Evolutionary conservation across 2,888 invertebrate genomes (phyloP).

Genomic region (Vandiemenella viatica): DNA sequence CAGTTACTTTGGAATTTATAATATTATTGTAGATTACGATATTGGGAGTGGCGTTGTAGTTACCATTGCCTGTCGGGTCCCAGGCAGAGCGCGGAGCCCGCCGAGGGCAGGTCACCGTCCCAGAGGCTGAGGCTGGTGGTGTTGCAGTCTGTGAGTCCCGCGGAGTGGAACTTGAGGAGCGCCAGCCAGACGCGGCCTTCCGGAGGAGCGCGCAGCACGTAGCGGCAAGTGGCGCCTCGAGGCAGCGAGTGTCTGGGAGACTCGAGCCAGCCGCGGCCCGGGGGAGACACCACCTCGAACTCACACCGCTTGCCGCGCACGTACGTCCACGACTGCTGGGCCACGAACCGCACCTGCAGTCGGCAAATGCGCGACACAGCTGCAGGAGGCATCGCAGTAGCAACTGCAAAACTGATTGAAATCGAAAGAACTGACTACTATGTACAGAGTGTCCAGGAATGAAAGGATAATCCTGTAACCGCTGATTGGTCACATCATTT

Average conservation of each 20-base stretch:
- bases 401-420: not conserved
- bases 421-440: not conserved
- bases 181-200: constrained; percentile 75
- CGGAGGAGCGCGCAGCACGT: constrained; percentile 51
- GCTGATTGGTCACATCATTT: no score
- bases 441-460: not conserved
- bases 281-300: constrained; percentile 72
- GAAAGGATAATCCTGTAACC: no score
- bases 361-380: not conserved
- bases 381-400: not conserved
- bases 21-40: no score
- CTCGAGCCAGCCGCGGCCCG: constrained; percentile 61
- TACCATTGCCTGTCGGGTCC: no score
- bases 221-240: constrained; percentile 77
- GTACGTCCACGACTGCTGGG: constrained; percentile 66
- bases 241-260: constrained; percentile 75
- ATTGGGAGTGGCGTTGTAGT: no score
- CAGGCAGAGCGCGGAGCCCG: no score
- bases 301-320: constrained; percentile 78
- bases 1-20: no score
- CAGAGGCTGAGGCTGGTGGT: constrained; percentile 28
- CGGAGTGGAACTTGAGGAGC: constrained; percentile 63
- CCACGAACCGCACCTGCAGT: constrained; percentile 63
- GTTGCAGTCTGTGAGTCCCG: not conserved
- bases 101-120: not conserved